Evolutionary conservation across 2,113 vertebrate species (phyloP).

Genomic region (Procavia capensis): DNA sequence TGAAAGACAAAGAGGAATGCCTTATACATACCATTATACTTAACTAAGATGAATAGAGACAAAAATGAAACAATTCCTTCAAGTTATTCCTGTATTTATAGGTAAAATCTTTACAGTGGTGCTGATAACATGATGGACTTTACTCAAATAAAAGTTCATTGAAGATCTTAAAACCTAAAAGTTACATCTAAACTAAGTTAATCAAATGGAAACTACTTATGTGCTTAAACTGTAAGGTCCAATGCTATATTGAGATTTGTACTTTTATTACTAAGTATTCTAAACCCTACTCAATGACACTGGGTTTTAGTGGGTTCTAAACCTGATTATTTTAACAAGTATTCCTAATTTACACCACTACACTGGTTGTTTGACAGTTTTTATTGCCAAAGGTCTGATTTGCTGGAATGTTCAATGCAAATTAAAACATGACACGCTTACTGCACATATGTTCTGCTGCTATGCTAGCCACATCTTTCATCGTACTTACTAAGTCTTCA

Average conservation of each 20-base stretch:
- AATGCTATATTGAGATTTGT: background rate
- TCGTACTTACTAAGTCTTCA: background rate
- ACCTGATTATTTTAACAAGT: slow-evolving; percentile 64
- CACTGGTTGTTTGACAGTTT: slow-evolving; percentile 48
- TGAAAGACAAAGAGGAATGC: background rate
- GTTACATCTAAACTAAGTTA: background rate
- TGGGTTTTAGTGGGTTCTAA: too few species aligned
- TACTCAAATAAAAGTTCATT: background rate
- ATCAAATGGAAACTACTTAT: background rate
- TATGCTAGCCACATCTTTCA: background rate
- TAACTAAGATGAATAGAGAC: background rate
- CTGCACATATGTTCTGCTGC: background rate
- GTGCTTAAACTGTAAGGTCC: slow-evolving; percentile 42
- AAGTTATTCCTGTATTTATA: background rate
- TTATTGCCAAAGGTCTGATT: slow-evolving; percentile 69
- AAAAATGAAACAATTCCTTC: background rate
- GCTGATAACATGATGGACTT: background rate
- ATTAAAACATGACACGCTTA: slow-evolving; percentile 68
- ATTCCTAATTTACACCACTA: slow-evolving; percentile 25
- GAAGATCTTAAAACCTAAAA: background rate
- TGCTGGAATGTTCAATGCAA: slow-evolving; percentile 56
- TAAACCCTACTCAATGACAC: too few species aligned
- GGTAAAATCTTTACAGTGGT: background rate
- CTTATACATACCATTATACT: background rate
- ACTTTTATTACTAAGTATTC: slow-evolving; percentile 51